Conservation (phyloP, 2,888 invertebrate species). For the Cheilosia variabilis region DNA sequence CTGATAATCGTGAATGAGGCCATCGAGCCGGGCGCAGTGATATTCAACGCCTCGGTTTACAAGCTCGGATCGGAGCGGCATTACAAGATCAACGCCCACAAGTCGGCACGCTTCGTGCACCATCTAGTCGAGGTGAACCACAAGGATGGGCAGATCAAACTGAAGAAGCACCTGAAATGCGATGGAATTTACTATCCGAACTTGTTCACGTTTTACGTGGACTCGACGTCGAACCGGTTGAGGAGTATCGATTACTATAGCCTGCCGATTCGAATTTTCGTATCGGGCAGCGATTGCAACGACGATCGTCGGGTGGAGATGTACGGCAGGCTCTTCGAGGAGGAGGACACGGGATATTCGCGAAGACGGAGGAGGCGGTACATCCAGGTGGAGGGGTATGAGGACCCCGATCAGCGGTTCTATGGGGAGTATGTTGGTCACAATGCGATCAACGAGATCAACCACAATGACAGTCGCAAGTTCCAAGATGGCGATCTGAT, state of each 20-base stretch:
- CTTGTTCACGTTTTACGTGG: constrained; percentile 93
- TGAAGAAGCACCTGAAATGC: constrained; percentile 89
- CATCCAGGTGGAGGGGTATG: constrained; percentile 69
- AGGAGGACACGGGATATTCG: constrained; percentile 86
- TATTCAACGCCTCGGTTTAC: constrained; percentile 92
- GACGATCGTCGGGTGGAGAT: constrained; percentile 86
- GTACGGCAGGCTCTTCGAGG: constrained; percentile 84
- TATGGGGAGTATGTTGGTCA: constrained; percentile 81
- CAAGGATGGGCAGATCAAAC: constrained; percentile 89
- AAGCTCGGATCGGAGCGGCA: constrained; percentile 91
- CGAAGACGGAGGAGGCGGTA: constrained; percentile 82
- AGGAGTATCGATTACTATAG: constrained; percentile 93
- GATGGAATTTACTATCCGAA: constrained; percentile 93
- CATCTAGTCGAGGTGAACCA: constrained; percentile 90
- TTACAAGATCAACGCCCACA: constrained; percentile 91
- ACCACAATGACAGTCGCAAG: constrained; percentile 80
- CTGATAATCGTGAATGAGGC: constrained; percentile 86
- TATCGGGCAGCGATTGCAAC: constrained; percentile 89
- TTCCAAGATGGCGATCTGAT: constrained; percentile 85
- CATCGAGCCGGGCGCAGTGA: constrained; percentile 87
- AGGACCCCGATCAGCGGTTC: constrained; percentile 79
- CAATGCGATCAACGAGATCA: constrained; percentile 59
- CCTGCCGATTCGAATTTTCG: constrained; percentile 89
- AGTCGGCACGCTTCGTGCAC: constrained; percentile 92
- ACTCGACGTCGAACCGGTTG: constrained; percentile 91